phyloP scores from a whole-genome alignment of 2,113 vertebrate genomes.

The Zingel zingel region DNA sequence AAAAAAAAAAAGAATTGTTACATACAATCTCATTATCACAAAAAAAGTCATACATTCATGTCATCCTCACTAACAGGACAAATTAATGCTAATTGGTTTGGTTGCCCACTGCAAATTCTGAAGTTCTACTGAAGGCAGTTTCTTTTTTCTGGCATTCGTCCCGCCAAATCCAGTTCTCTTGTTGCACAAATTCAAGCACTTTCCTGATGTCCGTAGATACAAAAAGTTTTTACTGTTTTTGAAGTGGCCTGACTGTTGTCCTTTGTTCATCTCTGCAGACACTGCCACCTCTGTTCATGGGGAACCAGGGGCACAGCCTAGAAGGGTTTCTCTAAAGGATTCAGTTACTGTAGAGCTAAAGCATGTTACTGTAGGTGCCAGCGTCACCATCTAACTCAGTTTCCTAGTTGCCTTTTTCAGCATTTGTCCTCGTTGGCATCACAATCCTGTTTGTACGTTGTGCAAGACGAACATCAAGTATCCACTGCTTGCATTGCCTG shows the following conservation, averaged over 20 bases:
- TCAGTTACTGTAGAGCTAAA: slow-evolving; percentile 37
- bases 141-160: slow-evolving; percentile 30
- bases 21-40: slow-evolving; percentile 1
- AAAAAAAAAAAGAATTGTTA: not conserved
- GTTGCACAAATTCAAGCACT: slow-evolving; percentile 86
- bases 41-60: not conserved
- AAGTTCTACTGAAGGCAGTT: slow-evolving; percentile 39
- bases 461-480: slow-evolving; percentile 18
- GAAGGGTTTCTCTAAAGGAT: slow-evolving; percentile 28
- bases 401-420: slow-evolving; percentile 70
- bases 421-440: slow-evolving; percentile 52
- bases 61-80: not conserved
- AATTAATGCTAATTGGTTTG: not conserved
- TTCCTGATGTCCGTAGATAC: slow-evolving; percentile 72
- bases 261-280: slow-evolving; percentile 53
- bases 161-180: slow-evolving; percentile 41
- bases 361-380: slow-evolving; percentile 46
- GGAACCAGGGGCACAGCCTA: slow-evolving; percentile 4
- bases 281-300: slow-evolving; percentile 57
- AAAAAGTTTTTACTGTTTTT: slow-evolving; percentile 40
- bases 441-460: slow-evolving; percentile 21
- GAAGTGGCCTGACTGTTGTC: slow-evolving; percentile 58
- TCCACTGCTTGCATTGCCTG: slow-evolving; percentile 32
- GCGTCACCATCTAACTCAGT: slow-evolving; percentile 53
- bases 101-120: slow-evolving; percentile 6